Conservation (phyloP, 2,113 vertebrate genomes). For the Percina caprodes region DNA sequence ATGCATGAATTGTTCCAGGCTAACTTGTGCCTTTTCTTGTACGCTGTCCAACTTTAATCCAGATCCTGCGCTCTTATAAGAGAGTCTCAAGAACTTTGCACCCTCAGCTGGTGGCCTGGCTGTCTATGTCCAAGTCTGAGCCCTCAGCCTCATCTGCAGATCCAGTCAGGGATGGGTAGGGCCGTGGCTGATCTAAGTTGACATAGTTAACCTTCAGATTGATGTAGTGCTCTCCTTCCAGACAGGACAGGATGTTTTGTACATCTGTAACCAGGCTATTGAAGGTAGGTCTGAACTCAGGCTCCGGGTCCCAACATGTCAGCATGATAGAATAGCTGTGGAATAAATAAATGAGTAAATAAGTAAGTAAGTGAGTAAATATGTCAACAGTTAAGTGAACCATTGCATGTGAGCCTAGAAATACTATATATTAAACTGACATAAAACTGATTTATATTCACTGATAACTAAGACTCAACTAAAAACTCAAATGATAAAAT, state of each 20-base stretch:
- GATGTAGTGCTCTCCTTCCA: conserved; percentile 93
- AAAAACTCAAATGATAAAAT: neutral
- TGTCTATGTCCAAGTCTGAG: conserved; percentile 67
- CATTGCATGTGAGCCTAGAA: neutral
- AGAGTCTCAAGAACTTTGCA: conserved; percentile 4
- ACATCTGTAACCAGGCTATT: conserved; percentile 83
- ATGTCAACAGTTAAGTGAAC: neutral
- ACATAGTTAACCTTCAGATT: conserved; percentile 89
- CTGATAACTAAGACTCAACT: neutral
- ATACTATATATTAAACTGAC: neutral
- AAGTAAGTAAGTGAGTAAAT: neutral
- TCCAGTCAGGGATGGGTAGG: conserved; percentile 75
- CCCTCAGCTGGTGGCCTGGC: conserved; percentile 58
- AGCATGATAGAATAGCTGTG: conserved; percentile 91
- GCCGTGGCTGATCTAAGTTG: conserved; percentile 85
- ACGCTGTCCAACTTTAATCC: conserved; percentile 4
- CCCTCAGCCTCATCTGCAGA: conserved; percentile 76
- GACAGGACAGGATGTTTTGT: conserved; percentile 77
- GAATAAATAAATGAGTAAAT: conserved; percentile 19
- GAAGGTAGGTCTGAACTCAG: conserved; percentile 88
- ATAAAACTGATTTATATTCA: neutral
- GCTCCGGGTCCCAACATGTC: conserved; percentile 89
- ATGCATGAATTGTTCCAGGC: neutral
- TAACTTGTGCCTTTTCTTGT: neutral
- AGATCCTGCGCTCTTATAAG: neutral